Percentiles rank a stretch among this genome's conserved stretches.
phyloP scores from a whole-genome alignment of 2,113 vertebrate species.

The Drymodes brunneopygia region DNA sequence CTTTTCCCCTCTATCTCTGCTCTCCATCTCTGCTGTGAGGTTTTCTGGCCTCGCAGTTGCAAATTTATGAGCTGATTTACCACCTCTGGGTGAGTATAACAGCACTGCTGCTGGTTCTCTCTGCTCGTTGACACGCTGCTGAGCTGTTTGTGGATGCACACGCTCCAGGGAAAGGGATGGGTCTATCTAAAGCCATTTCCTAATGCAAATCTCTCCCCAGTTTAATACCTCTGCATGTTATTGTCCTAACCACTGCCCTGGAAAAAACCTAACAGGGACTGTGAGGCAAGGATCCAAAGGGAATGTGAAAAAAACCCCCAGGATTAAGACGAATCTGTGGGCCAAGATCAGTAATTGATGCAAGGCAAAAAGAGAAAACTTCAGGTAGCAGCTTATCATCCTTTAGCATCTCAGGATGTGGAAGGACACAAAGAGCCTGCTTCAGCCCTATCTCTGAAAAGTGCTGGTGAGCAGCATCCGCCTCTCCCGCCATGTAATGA shows the following conservation, averaged over 20 bases:
- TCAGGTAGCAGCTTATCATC: background rate
- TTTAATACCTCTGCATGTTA: background rate
- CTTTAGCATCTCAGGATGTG: background rate
- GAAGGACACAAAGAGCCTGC: background rate
- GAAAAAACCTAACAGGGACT: background rate
- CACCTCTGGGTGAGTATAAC: background rate
- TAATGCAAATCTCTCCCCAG: background rate
- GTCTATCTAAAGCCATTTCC: background rate
- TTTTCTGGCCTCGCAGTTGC: background rate
- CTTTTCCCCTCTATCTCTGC: background rate
- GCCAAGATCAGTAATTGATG: background rate
- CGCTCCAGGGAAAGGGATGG: background rate
- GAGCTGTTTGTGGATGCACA: background rate
- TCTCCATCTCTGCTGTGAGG: background rate
- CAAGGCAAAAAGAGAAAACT: background rate
- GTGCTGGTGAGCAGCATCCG: background rate
- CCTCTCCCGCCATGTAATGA: background rate
- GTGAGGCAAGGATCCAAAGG: background rate
- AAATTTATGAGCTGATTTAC: background rate
- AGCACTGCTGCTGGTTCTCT: background rate
- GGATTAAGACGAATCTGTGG: background rate
- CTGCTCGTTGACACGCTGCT: fast-evolving
- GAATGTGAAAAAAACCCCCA: background rate
- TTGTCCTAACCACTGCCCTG: background rate
- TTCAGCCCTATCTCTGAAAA: background rate